phyloP scores from a whole-genome alignment of 2,113 vertebrate genomes.

The Dipodomys ordii region DNA sequence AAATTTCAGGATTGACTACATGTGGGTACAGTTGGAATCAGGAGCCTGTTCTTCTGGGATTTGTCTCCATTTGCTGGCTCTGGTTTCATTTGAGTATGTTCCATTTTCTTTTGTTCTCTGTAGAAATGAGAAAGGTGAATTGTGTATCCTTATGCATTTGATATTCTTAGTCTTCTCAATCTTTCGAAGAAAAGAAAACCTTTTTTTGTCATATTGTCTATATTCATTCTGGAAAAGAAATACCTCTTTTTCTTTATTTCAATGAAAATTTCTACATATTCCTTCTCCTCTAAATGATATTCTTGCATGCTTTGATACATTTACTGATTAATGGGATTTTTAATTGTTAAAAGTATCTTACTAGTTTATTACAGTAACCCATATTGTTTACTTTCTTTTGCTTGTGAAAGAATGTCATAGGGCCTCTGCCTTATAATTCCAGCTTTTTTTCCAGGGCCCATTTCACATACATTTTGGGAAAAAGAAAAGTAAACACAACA shows the following conservation, averaged over 20 bases:
- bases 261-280: neutral
- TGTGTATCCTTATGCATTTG: neutral
- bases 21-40: neutral
- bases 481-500: neutral
- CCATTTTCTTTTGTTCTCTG: neutral
- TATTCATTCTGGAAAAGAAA: neutral
- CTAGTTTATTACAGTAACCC: neutral
- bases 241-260: neutral
- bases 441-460: neutral
- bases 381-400: neutral
- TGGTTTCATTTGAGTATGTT: neutral
- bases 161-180: neutral
- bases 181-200: neutral
- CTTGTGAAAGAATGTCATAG: neutral
- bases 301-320: neutral
- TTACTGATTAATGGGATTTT: neutral
- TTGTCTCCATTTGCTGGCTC: neutral
- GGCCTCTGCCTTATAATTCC: neutral
- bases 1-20: neutral
- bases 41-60: neutral
- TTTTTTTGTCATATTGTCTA: neutral
- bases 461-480: neutral
- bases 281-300: neutral
- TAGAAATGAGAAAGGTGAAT: neutral
- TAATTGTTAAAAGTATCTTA: conserved; percentile 14